Conservation (phyloP, 2,797 vertebrate species). For the Falco novaeseelandiae region DNA sequence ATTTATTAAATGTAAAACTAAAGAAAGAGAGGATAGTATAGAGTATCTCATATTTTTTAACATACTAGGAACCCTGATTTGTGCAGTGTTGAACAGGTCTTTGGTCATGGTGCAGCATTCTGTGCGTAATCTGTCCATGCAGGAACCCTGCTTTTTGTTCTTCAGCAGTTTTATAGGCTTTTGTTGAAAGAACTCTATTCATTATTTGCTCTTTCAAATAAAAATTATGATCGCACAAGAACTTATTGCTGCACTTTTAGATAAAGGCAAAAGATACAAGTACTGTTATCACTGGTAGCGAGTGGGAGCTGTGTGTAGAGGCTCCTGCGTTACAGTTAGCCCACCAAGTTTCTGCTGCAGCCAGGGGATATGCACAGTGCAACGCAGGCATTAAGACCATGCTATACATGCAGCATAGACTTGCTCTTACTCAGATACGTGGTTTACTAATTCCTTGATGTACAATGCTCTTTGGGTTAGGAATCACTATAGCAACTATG, state of each 20-base stretch:
- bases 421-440: rapidly evolving
- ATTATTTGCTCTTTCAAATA: background rate
- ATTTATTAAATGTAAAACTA: background rate
- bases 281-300: background rate
- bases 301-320: background rate
- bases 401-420: no score
- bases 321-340: background rate
- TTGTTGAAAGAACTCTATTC: background rate
- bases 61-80: background rate
- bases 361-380: no score
- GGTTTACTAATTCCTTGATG: background rate
- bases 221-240: background rate
- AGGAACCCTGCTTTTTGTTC: rapidly evolving
- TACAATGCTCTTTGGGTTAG: background rate
- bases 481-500: background rate
- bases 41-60: background rate
- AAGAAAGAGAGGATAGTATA: background rate
- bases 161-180: background rate
- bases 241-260: background rate
- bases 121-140: background rate
- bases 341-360: background rate
- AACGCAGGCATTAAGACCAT: background rate
- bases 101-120: background rate
- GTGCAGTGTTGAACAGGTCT: background rate
- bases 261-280: background rate